Evolutionary conservation across 2,113 vertebrate genomes (phyloP).

Genomic region (Girardinichthys multiradiatus): DNA sequence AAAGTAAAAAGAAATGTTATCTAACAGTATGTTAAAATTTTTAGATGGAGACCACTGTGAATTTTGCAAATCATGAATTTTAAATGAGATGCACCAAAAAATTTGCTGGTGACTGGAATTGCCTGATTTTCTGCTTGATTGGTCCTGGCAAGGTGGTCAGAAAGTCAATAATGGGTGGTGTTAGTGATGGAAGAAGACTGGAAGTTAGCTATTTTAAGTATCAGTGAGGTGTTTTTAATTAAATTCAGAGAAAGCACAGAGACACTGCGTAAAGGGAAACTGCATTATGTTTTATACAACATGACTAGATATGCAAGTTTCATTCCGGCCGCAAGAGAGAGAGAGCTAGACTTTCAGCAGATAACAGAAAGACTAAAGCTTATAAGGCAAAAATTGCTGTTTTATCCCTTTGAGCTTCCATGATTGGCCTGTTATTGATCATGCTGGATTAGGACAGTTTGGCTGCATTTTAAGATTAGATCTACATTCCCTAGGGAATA

Average conservation of each 20-base stretch:
- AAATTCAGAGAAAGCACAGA: not conserved
- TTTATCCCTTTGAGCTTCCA: no score
- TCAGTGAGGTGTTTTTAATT: not conserved
- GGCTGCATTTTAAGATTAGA: no score
- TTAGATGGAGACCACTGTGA: not conserved
- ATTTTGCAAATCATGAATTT: not conserved
- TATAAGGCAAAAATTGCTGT: no score
- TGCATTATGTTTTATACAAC: no score
- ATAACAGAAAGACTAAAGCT: no score
- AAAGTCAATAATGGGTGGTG: not conserved
- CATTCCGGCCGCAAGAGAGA: no score
- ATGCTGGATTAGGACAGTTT: no score
- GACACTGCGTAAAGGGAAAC: not conserved
- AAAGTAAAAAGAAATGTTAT: not conserved
- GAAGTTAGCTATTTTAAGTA: not conserved
- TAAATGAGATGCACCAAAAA: not conserved
- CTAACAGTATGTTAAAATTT: not conserved
- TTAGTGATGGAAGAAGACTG: not conserved
- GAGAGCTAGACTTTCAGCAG: no score
- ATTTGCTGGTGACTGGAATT: not conserved
- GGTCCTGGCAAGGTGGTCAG: not conserved
- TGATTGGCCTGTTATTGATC: no score
- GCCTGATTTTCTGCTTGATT: not conserved
- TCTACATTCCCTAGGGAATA: no score
- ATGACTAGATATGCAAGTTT: no score